These are phyloP conservation scores for Rhynchophorus ferrugineus DNA, from an alignment of 1,140 invertebrate genomes.

Conservation along the genomic window DNA sequence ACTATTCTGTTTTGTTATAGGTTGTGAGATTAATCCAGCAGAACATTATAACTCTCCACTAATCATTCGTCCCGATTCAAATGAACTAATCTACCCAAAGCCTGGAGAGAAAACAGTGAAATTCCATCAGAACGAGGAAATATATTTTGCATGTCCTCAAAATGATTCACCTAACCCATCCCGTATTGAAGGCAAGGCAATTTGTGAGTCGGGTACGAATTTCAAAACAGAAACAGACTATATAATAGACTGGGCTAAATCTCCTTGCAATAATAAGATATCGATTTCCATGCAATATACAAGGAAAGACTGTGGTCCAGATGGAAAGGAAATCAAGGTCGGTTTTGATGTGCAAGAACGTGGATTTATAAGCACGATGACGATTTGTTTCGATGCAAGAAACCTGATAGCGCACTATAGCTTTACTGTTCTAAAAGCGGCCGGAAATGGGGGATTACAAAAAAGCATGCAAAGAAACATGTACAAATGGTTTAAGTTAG, in stretches of 20 bases:
- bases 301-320: constrained; percentile 35
- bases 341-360: constrained; percentile 31
- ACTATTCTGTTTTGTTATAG: constrained; percentile 13
- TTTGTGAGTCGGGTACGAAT: not conserved
- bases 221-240: constrained; percentile 5
- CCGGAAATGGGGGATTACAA: constrained; percentile 29
- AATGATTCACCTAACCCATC: no score
- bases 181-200: no score
- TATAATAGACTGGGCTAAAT: constrained; percentile 4
- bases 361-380: constrained; percentile 27
- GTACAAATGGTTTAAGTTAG: constrained; percentile 28
- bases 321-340: constrained; percentile 32
- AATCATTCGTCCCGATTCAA: constrained; percentile 9
- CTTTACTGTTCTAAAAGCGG: constrained; percentile 26
- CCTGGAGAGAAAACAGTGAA: constrained; percentile 9
- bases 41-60: constrained; percentile 8
- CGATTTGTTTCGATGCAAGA: constrained; percentile 31
- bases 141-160: no score
- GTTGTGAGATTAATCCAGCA: constrained; percentile 18
- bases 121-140: no score
- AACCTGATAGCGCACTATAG: constrained; percentile 28
- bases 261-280: constrained; percentile 5
- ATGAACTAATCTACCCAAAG: constrained; percentile 18
- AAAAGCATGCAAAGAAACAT: constrained; percentile 32
- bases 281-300: constrained; percentile 9